Percentiles rank a stretch among this genome's conserved stretches.
Conservation (phyloP, 2,113 vertebrate genomes). For the Myiagra hebetior region DNA sequence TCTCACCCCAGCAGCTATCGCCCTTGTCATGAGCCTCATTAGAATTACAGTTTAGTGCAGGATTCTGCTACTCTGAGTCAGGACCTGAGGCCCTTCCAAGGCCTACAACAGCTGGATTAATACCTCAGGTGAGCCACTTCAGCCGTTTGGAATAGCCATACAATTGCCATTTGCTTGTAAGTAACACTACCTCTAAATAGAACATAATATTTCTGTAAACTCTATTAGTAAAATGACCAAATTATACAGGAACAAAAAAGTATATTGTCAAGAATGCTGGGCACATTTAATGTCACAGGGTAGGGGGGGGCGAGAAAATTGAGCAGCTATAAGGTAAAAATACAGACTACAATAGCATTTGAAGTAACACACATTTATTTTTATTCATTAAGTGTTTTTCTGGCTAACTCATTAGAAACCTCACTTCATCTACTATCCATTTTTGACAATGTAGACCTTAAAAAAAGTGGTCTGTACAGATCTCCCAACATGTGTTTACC, state of each 20-base stretch:
- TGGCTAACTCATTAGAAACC: constrained; percentile 17
- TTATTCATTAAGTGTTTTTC: constrained; percentile 24
- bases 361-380: neutral
- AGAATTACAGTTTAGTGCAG: neutral
- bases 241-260: constrained; percentile 6
- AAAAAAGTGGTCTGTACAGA: neutral
- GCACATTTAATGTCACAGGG: neutral
- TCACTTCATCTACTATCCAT: constrained; percentile 42
- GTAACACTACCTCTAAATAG: constrained; percentile 46
- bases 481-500: constrained; percentile 37
- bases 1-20: neutral
- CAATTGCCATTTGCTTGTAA: constrained; percentile 57
- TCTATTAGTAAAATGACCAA: constrained; percentile 45
- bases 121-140: constrained; percentile 53
- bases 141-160: constrained; percentile 28
- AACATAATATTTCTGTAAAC: constrained; percentile 57
- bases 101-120: constrained; percentile 64
- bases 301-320: neutral
- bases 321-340: neutral
- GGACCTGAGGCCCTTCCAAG: constrained; percentile 40
- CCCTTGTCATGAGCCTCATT: neutral
- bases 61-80: constrained; percentile 38
- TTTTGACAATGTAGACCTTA: constrained; percentile 17
- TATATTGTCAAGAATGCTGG: neutral
- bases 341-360: neutral